These are phyloP conservation scores for Cosmia trapezina DNA, from an alignment of 2,888 invertebrate genomes.

Conservation along the genomic window DNA sequence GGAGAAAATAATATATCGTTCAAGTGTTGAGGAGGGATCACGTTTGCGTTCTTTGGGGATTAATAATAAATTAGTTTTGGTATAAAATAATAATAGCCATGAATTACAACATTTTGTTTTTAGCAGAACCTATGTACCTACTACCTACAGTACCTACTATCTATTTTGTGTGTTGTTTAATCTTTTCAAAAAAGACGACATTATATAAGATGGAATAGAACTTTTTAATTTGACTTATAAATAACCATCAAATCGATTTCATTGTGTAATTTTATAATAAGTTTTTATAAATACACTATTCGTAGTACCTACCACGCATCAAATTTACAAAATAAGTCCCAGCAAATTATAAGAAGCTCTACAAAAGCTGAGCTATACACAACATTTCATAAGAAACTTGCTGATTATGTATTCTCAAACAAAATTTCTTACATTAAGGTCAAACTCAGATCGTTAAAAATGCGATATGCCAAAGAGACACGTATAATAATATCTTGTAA, in stretches of 20 bases:
- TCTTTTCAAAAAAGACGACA: background rate
- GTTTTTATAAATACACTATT: too few relatives aligned
- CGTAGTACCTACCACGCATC: too few relatives aligned
- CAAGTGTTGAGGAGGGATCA: conserved; percentile 36
- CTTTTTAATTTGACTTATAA: background rate
- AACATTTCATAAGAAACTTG: conserved; percentile 63
- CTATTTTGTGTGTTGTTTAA: background rate
- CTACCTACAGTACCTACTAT: background rate
- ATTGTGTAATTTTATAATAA: background rate
- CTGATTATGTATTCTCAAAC: conserved; percentile 61
- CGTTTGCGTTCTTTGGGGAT: conserved; percentile 39
- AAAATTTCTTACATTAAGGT: conserved; percentile 60
- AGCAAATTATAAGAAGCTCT: conserved; percentile 28
- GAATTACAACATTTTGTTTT: background rate
- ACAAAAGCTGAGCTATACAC: conserved; percentile 51
- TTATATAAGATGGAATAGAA: background rate
- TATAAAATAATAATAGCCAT: background rate
- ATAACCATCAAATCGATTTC: background rate
- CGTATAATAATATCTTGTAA: background rate
- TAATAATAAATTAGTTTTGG: conserved; percentile 37
- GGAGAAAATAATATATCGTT: conserved; percentile 57
- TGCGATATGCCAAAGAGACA: conserved; percentile 21
- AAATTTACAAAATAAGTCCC: background rate
- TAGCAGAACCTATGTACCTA: background rate
- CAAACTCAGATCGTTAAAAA: conserved; percentile 37